Conservation (phyloP, 2,797 vertebrate species). For the Gastrophryne carolinensis region DNA sequence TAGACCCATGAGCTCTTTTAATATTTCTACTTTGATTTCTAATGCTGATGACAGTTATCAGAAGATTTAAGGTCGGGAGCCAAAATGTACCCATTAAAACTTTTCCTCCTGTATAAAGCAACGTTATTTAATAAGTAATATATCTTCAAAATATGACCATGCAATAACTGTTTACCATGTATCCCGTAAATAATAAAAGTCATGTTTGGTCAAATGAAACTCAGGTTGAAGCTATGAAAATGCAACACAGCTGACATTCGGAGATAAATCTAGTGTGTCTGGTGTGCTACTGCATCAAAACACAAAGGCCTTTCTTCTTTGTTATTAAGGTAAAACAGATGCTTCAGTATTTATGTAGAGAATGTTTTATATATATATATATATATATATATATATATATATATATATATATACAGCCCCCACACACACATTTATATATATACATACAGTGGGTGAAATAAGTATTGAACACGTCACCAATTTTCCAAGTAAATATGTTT, state of each 20-base stretch:
- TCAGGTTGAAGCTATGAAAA: no score
- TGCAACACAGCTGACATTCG: conserved; percentile 46
- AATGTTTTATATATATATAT: no score
- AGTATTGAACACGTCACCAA: no score
- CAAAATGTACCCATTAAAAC: conserved; percentile 65
- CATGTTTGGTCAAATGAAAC: no score
- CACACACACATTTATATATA: no score
- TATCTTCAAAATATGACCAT: neutral
- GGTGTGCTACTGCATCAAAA: neutral
- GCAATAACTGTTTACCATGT: neutral
- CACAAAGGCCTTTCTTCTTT: conserved; percentile 41
- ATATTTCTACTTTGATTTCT: conserved; percentile 72
- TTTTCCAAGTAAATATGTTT: no score
- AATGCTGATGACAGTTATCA: conserved; percentile 72
- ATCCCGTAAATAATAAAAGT: neutral
- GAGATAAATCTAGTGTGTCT: conserved; percentile 56
- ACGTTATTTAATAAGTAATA: neutral
- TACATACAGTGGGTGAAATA: no score
- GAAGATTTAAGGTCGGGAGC: conserved; percentile 71
- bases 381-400: no score
- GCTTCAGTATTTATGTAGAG: neutral
- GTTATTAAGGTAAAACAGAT: neutral
- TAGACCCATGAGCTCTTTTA: conserved; percentile 60
- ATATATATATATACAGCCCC: no score
- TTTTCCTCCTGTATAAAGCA: conserved; percentile 3